Base-by-base conservation (phyloP, 2,888 invertebrate genomes). In the Creontiades dilutus region DNA sequence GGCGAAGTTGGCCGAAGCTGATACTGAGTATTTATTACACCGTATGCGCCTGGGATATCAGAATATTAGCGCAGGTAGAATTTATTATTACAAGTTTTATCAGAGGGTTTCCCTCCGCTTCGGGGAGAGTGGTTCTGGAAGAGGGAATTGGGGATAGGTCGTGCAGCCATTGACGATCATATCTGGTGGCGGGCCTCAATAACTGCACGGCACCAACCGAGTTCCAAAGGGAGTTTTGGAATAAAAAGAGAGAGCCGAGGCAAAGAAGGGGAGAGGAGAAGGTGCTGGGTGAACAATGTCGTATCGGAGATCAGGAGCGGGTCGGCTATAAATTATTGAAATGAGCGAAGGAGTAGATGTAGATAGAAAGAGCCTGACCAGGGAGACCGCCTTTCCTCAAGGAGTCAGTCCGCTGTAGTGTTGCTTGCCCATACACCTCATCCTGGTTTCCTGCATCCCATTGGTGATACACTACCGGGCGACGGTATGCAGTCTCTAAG, bases 301-400 rank as follows among this genome's bases (percentile, higher is more conserved):
- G 88, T 88, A 88, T 88, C 88, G 80, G 88, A 88, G 88, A 88
- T 88, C 88, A 88, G 88, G 78, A 88, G 88, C 88, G 88, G 78
- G 88, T 88, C 88, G 80, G 80, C 88, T 88, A 88, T 88, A 88
- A 88, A 88, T 88, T 88, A 88, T 88, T 88, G 88, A 88, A 88
- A 88, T 88, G 88, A 88, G 88, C 88, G 88, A 88, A 88, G 80
- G 88, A 88, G 88, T 46, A 88, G 88, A 88, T 88, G 76, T 88
- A 88, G 88, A 88, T 88, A 88, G 88, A 88, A 76, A 75, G 76
- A 76, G 80, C 55, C 88, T 48, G 68, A 86, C 86, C 68, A 55
- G 78, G 48, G 55, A 37, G 88, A 27, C 88, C 88, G 88, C 78
- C 88, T 88, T 88, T 78, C 78, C 80, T 28, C n/a, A 48, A 78